Evolutionary conservation across 2,797 vertebrate species (phyloP), one percentile per base, ranked within the genome.

Genomic region (Cyclopterus lumpus): DNA sequence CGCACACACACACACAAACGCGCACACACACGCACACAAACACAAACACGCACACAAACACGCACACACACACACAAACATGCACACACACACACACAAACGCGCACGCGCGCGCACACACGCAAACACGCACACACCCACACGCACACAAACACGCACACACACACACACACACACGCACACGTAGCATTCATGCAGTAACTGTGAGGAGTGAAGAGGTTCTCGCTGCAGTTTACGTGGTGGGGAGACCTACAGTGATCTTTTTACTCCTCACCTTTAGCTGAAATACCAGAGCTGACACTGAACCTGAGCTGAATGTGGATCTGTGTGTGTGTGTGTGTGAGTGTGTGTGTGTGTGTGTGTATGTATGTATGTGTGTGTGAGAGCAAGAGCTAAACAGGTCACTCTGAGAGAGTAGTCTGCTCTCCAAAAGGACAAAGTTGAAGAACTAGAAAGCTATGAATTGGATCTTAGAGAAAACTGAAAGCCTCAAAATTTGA

Each of bases 181-280:
- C 30, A 32, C n/a, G 24, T 51, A 72, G 6, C 68, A 77, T 69
- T 76, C 42, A 55, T 75, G 65, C 58, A 63, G 65, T 57, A 69
- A 54, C 59, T 53, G 73, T 67, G 67, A 54, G 65, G 40, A 60
- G 61, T 79, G 67, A 75, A 62, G 67, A 82, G 75, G 60, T 83
- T 40, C 57, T 73, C 54, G 2, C 49, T 54, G 66, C 70, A 49
- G 70, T 71, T 22, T 62, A 81, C 77, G 83, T 46, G 61, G 57
- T 49, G 69, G 26, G 18, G 26, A 82, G 66, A 74, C 57, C 54
- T 80, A 84, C 83, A 81, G 77, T 60, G 85, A 86, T 88, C 83
- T 88, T 86, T 91, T 88, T 80, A 86, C 82, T 83, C 80, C 82
- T 88, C 75, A 87, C 79, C 77, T 87, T 77, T 36, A 54, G 65